Evolutionary conservation across 2,113 vertebrate genomes (phyloP), one percentile per base, ranked within the genome.

Genomic region (Muntiacus reevesi): DNA sequence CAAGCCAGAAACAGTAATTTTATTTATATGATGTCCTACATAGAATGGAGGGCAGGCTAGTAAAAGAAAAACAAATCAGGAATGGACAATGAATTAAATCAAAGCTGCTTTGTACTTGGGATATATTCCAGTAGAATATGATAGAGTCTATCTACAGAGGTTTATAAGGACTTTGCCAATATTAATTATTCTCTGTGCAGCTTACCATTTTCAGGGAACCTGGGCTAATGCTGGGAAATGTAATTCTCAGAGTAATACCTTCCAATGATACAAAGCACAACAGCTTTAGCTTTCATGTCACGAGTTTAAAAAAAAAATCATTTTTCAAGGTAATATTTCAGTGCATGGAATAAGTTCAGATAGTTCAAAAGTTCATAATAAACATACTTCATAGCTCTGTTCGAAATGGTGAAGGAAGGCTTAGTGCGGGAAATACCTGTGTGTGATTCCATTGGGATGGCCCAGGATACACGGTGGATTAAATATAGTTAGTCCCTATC

Each of bases 301-400:
- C 94, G 81, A 54, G 76, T 30, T 79, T 90, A 23, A 62, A 85
- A 82, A 84, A 40, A 87, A 84, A 76, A 71, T 52, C 43, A 95
- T 98, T 97, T 97, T 98, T 90, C 55, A 91, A 89, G 87, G 91
- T 91, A 97, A n/a, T 97, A 97, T 96, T 97, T 98, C 95, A 97
- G 52, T 27, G 57, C 52, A 84, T 71, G 94, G 87, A 97, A 67
- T 96, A 94, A 91, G 93, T 97, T 98, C 97, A 97, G 97, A 96
- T 55, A 94, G 98, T 98, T 98, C 97, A 98, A 98, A 98, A 98
- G 98, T 98, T 98, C 98, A 98, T 78, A 96, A 97, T 93, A 95
- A 95, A 94, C 97, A 98, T 97, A 95, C n/a, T 96, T 98, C 97
- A 96, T 95, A 57, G 87, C 81, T 97, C 84, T n/a, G 40, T 98